These are phyloP conservation scores for Empis livida DNA, from an alignment of 2,888 invertebrate species.

Conservation along the genomic window DNA sequence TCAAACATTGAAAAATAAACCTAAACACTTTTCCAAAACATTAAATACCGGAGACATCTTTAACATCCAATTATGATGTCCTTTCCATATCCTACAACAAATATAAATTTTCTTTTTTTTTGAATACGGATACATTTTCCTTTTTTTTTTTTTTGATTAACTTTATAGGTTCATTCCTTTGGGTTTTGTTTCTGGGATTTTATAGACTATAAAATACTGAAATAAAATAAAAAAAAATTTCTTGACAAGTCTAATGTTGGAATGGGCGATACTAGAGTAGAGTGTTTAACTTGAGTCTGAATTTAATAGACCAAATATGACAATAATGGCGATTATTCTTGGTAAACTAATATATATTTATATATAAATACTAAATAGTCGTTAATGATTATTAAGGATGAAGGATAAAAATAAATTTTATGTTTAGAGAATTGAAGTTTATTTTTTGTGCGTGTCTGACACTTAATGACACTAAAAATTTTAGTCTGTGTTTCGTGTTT, in stretches of 20 bases:
- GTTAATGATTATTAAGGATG: too few species aligned
- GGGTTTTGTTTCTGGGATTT: neutral
- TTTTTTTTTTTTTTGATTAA: neutral
- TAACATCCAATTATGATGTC: slow-evolving; percentile 15
- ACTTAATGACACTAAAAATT: slow-evolving; percentile 11
- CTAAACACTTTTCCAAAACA: slow-evolving; percentile 13
- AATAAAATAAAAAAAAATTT: neutral
- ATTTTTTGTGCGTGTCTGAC: slow-evolving; percentile 10
- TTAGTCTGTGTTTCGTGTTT: too few species aligned
- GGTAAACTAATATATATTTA: neutral
- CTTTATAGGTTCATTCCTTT: neutral
- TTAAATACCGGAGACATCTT: slow-evolving; percentile 10
- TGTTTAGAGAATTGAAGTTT: too few species aligned
- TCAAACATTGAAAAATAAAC: too few species aligned
- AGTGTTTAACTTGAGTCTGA: too few species aligned
- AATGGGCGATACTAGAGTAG: too few species aligned
- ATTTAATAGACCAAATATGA: too few species aligned
- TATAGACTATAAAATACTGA: neutral
- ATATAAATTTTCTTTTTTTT: neutral
- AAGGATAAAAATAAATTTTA: too few species aligned
- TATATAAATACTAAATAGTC: neutral
- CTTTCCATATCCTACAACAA: slow-evolving; percentile 1
- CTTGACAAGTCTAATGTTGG: neutral
- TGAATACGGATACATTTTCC: neutral
- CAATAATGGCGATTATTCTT: too few species aligned